A percentile compares a stretch with the other conserved stretches of the same genome.
Conservation (phyloP, 2,797 vertebrate genomes). For the Xiphorhynchus erythropygius region DNA sequence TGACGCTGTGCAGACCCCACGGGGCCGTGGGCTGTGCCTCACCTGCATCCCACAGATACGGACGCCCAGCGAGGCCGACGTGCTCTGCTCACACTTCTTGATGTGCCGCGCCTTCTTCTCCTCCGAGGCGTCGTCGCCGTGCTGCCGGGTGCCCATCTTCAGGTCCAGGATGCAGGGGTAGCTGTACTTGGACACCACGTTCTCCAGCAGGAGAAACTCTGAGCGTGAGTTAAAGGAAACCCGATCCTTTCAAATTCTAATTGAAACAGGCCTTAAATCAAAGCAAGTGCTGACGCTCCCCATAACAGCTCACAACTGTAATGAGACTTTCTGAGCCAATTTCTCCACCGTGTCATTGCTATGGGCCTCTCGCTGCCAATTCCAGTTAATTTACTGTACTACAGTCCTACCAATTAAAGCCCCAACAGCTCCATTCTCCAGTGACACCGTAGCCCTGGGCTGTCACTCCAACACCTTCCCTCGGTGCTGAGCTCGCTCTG, state of each 20-base stretch:
- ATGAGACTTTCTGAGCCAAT: slow-evolving; percentile 46
- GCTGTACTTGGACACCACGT: slow-evolving; percentile 77
- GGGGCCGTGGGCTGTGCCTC: background rate
- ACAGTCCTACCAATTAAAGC: slow-evolving; percentile 40
- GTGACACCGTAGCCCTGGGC: slow-evolving; percentile 23
- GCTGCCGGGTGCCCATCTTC: slow-evolving; percentile 83
- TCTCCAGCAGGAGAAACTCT: slow-evolving; percentile 80
- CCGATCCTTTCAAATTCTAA: background rate
- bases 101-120: slow-evolving; percentile 81
- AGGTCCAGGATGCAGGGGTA: slow-evolving; percentile 79
- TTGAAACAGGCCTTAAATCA: slow-evolving; percentile 32
- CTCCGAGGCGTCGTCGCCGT: slow-evolving; percentile 76
- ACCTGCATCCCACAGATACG: slow-evolving; percentile 82
- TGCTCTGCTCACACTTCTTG: slow-evolving; percentile 79
- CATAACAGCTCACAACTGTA: slow-evolving; percentile 14
- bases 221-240: slow-evolving; percentile 50
- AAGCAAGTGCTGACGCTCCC: slow-evolving; percentile 32
- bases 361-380: slow-evolving; percentile 42
- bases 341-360: slow-evolving; percentile 11
- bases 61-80: slow-evolving; percentile 74
- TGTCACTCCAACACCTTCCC: slow-evolving; percentile 16
- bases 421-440: slow-evolving; percentile 27
- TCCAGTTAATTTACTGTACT: slow-evolving; percentile 53
- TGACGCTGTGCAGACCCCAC: accelerated
- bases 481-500: background rate